A percentile compares a stretch with the other conserved stretches of the same genome.
phyloP scores from a whole-genome alignment of 1,140 invertebrate species.

The Plectrocnemia conspersa region DNA sequence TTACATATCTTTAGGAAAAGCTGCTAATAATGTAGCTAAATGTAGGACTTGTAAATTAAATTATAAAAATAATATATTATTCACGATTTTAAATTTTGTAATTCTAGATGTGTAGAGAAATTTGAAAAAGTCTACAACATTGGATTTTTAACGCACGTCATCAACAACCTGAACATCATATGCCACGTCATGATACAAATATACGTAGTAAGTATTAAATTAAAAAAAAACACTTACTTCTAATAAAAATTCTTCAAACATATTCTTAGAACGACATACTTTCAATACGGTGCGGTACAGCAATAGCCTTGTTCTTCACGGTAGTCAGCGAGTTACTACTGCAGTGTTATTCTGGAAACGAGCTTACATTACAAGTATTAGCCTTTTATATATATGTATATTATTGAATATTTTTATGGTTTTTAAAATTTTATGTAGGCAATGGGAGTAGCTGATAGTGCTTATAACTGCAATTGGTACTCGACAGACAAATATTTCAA shows the following conservation, averaged over 20 bases:
- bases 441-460: conserved; percentile 20
- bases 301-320: conserved; percentile 31
- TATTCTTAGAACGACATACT: conserved; percentile 28
- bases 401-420: too few species aligned
- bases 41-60: background rate
- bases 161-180: conserved; percentile 32
- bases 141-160: conserved; percentile 29
- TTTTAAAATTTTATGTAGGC: conserved; percentile 17
- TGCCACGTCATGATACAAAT: conserved; percentile 33
- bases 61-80: conserved; percentile 6
- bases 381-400: too few species aligned
- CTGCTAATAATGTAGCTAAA: too few species aligned
- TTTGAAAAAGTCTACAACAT: conserved; percentile 28
- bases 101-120: conserved; percentile 28
- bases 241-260: too few species aligned
- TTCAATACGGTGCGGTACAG: conserved; percentile 28
- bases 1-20: too few species aligned
- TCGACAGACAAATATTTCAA: conserved; percentile 35
- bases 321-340: conserved; percentile 30
- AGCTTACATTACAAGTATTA: conserved; percentile 28
- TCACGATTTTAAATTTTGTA: background rate
- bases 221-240: background rate
- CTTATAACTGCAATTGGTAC: conserved; percentile 35
- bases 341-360: conserved; percentile 30
- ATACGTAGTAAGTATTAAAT: conserved; percentile 18